A percentile compares a stretch with the other conserved stretches of the same genome.
phyloP scores from a whole-genome alignment of 2,888 invertebrate genomes.

The Tenthredo scrophulariae region DNA sequence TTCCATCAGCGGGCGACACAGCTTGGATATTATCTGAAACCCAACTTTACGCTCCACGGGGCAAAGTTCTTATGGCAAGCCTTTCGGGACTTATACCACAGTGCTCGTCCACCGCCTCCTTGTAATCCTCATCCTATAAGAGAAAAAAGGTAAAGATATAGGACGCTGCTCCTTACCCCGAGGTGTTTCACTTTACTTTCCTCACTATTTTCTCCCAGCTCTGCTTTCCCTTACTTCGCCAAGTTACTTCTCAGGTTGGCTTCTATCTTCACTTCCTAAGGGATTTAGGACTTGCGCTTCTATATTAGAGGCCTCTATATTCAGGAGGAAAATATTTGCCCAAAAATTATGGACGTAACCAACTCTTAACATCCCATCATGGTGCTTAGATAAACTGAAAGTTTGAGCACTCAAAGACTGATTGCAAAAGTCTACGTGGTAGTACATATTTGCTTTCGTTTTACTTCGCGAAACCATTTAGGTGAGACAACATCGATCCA shows the following conservation, averaged over 20 bases:
- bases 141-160: neutral
- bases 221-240: neutral
- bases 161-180: neutral
- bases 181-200: slow-evolving; percentile 30
- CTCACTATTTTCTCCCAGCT: neutral
- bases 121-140: neutral
- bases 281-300: neutral
- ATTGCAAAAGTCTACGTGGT: neutral
- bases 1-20: slow-evolving; percentile 31
- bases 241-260: neutral
- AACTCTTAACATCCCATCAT: neutral
- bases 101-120: slow-evolving; percentile 12
- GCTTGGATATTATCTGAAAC: slow-evolving; percentile 46
- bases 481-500: neutral
- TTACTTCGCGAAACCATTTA: neutral
- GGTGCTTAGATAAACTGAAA: neutral
- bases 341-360: neutral
- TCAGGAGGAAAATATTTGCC: neutral
- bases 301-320: neutral
- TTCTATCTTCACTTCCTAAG: neutral
- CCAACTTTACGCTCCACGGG: slow-evolving; percentile 54
- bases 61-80: slow-evolving; percentile 19
- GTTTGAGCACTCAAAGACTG: neutral
- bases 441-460: neutral
- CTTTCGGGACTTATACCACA: slow-evolving; percentile 22